phyloP scores from a whole-genome alignment of 2,113 vertebrate genomes.

The Sus scrofa region T2T-Sscrofa CM000822.6:41782001-41782500 shows the following conservation, averaged over 20 bases:
- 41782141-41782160: too few species aligned
- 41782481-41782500: rapidly evolving
- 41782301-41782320: neutral
- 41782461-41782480: neutral
- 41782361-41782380: neutral
- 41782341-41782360: neutral
- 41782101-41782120: too few species aligned
- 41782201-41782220: too few species aligned
- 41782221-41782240: too few species aligned
- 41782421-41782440: neutral
- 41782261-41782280: neutral
- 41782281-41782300: neutral
- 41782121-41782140: too few species aligned
- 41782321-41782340: neutral
- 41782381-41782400: neutral
- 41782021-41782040: too few species aligned
- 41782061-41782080: too few species aligned
- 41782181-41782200: too few species aligned
- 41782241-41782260: neutral
- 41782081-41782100: too few species aligned
- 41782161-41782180: too few species aligned
- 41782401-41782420: neutral
- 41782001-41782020: too few species aligned
- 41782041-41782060: too few species aligned
- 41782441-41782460: neutral